These are phyloP conservation scores for Gymnogyps californianus DNA, from an alignment of 2,113 vertebrate genomes.

Conservation along the genomic window DNA sequence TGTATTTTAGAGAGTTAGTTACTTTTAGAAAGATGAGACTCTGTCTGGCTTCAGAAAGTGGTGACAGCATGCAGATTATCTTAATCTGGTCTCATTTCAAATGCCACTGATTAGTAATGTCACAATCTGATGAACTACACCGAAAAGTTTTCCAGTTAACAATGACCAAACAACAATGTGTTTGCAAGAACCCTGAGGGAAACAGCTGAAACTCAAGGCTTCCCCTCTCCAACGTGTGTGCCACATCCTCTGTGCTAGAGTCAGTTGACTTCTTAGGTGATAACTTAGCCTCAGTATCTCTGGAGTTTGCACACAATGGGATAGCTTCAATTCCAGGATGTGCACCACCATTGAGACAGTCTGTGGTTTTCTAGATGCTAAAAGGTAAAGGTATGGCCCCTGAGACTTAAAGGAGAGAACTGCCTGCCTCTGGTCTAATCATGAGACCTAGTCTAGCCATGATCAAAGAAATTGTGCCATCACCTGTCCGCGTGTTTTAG, in stretches of 20 bases:
- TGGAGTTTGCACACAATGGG: not conserved
- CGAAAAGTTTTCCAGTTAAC: not conserved
- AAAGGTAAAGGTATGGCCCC: not conserved
- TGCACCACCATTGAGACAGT: not conserved
- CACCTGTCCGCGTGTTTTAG: accelerated
- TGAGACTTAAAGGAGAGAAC: not conserved
- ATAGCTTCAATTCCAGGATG: not conserved
- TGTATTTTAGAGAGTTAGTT: not conserved
- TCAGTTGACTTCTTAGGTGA: not conserved
- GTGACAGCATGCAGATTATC: not conserved
- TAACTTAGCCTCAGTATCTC: not conserved
- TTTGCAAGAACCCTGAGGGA: not conserved
- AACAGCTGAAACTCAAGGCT: not conserved
- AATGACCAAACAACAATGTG: accelerated
- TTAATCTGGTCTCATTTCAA: not conserved
- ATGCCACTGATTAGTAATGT: not conserved
- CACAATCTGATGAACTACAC: not conserved
- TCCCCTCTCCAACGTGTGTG: not conserved
- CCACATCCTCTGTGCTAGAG: not conserved
- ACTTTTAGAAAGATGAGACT: not conserved
- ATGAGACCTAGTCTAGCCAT: not conserved
- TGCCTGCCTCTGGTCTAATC: not conserved
- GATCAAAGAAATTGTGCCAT: not conserved
- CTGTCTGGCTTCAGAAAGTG: not conserved
- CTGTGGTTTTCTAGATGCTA: not conserved